Percentiles rank a stretch among this genome's conserved stretches.
phyloP scores from a whole-genome alignment of 1,140 invertebrate species.

The Dendrolimus kikuchii region DNA sequence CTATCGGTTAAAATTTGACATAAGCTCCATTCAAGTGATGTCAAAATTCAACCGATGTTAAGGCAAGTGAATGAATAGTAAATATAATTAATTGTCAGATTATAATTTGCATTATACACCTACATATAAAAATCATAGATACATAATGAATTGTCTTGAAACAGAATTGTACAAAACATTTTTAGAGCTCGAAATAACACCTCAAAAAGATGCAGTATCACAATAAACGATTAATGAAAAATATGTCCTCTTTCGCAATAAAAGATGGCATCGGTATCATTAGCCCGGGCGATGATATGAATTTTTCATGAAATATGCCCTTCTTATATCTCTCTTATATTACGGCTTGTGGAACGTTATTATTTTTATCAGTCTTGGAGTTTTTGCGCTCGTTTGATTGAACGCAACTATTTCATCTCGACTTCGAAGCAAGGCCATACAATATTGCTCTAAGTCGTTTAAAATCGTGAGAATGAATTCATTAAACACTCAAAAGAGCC shows the following conservation, averaged over 20 bases:
- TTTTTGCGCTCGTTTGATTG: slow-evolving; percentile 40
- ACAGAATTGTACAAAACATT: too few relatives aligned
- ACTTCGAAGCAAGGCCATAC: slow-evolving; percentile 42
- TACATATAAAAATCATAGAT: too few relatives aligned
- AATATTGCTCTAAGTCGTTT: slow-evolving; percentile 32
- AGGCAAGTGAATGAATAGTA: too few relatives aligned
- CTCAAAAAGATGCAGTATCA: slow-evolving; percentile 11
- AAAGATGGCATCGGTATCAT: slow-evolving; percentile 64
- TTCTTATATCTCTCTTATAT: slow-evolving; percentile 39
- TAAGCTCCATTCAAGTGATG: too few relatives aligned
- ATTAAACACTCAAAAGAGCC: slow-evolving; percentile 26
- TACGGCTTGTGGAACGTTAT: slow-evolving; percentile 38
- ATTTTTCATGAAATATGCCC: slow-evolving; percentile 68
- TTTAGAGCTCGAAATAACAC: too few relatives aligned
- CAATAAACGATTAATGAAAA: slow-evolving; percentile 61
- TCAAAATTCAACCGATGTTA: too few relatives aligned
- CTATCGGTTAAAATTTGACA: too few relatives aligned
- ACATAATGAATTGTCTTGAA: too few relatives aligned
- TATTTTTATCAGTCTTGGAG: slow-evolving; percentile 37
- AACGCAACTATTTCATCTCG: slow-evolving; percentile 42
- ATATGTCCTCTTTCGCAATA: slow-evolving; percentile 56
- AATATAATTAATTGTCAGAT: too few relatives aligned
- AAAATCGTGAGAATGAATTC: slow-evolving; percentile 38
- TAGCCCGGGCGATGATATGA: slow-evolving; percentile 55
- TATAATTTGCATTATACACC: too few relatives aligned